phyloP scores from a whole-genome alignment of 1,140 invertebrate genomes.

The Ridgeia piscesae region DNA sequence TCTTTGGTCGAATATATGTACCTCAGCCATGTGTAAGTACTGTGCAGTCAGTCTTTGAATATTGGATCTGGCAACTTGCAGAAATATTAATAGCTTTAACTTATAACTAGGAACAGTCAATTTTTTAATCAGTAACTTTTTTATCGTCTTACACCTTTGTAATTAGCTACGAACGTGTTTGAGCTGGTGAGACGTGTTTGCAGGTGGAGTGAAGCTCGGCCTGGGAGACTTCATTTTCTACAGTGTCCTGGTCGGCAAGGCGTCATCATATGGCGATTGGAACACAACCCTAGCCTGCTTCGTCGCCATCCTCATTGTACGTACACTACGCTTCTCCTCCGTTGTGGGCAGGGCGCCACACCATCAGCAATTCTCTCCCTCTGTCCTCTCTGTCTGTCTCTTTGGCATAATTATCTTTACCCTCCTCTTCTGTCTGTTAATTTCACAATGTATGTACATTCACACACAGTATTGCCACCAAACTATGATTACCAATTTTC shows the following conservation, averaged over 20 bases:
- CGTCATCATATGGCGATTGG: slow-evolving; percentile 98
- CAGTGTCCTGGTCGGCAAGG: slow-evolving; percentile 97
- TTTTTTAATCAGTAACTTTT: too few relatives aligned
- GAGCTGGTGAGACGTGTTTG: not conserved
- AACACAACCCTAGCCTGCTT: slow-evolving; percentile 98
- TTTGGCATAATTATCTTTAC: not conserved
- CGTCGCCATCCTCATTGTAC: slow-evolving; percentile 95
- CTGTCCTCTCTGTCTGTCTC: not conserved
- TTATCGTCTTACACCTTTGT: too few relatives aligned
- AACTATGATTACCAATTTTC: too few relatives aligned
- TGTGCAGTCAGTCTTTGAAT: too few relatives aligned
- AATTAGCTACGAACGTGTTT: not conserved
- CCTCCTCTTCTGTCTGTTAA: too few relatives aligned
- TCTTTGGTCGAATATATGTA: too few relatives aligned
- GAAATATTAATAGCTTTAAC: too few relatives aligned
- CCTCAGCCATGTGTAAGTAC: too few relatives aligned
- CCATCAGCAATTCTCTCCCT: too few relatives aligned
- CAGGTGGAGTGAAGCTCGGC: slow-evolving; percentile 92
- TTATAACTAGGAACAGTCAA: too few relatives aligned
- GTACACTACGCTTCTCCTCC: not conserved
- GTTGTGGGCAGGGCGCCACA: not conserved
- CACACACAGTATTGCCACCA: not conserved
- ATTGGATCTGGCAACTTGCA: too few relatives aligned
- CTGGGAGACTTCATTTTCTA: slow-evolving; percentile 99
- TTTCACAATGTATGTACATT: too few relatives aligned